Evolutionary conservation across 2,888 invertebrate genomes (phyloP), one percentile per base, ranked within the genome.

Genomic region (Drymonia ruficornis): DNA sequence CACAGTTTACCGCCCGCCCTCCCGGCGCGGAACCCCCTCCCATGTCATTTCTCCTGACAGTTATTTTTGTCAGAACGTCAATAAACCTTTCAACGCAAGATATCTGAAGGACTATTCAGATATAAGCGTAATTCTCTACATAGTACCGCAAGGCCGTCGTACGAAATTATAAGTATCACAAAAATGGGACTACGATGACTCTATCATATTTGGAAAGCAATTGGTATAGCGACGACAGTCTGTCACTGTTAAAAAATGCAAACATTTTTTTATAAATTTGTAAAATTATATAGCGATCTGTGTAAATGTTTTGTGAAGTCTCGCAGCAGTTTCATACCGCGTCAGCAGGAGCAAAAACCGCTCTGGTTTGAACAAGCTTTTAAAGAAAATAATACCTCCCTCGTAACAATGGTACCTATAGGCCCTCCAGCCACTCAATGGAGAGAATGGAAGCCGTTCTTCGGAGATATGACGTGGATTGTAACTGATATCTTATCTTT

Each of bases 51-150:
- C 52, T 59, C 54, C 48, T 55, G 57, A 67, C 66, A 68, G 68
- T 72, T 65, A 69, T 72, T 73, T 72, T 74, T 78, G 77, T 75
- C 74, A 61, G 55, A 47, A 53, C 68, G 64, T 67, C 78, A 70
- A 79, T 77, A 78, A 78, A 70, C 71, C 73, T 74, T 73, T 76
- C 68, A 65, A 50, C 57, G 56, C 47, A 50, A 56, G 56, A 63
- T 52, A 36, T 54, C 29, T 50, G 49, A 52, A 63, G 70, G 66
- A 64, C 67, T 61, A 59, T 67, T 70, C 66, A 36, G n/a, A 36
- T 36, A n/a, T 36, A 13, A 36, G 36, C 36, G 36, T 36, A n/a
- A 36, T 36, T 36, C 36, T 13, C 11, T 31, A 12, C 31, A 57
- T 63, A 6, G 1, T 56, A 16, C 51, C 15, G 59, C 73, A n/a